Evolutionary conservation across 2,113 vertebrate genomes (phyloP).

Genomic region (Hydrolagus affinis): DNA sequence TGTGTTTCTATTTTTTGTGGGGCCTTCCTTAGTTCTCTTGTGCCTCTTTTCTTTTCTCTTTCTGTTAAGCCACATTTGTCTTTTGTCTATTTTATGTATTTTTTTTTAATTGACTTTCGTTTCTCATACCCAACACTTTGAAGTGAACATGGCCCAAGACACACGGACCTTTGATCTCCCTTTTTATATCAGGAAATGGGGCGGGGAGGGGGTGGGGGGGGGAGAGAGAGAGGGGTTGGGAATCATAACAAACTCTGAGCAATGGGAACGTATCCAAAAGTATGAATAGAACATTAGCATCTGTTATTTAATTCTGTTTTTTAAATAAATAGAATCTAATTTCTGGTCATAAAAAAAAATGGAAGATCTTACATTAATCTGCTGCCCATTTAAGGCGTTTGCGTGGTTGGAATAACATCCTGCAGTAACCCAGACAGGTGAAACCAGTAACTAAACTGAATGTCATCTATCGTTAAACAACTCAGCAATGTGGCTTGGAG

Average conservation of each 20-base stretch:
- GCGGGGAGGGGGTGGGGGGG: too few species aligned
- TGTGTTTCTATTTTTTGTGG: background rate
- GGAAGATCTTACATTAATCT: background rate
- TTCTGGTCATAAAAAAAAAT: too few species aligned
- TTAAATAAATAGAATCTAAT: background rate
- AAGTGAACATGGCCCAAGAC: background rate
- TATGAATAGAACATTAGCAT: background rate
- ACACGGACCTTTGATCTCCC: background rate
- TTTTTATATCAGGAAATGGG: background rate
- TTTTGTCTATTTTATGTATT: background rate
- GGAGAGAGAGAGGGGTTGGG: background rate
- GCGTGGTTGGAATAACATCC: too few species aligned
- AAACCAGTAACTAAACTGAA: background rate
- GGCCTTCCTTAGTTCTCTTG: too few species aligned
- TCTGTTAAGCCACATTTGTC: background rate
- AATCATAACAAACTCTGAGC: background rate
- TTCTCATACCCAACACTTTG: background rate
- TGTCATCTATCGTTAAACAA: background rate
- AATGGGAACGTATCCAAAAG: background rate
- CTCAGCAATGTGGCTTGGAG: too few species aligned
- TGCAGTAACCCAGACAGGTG: too few species aligned
- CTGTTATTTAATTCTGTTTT: background rate
- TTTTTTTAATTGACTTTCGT: background rate
- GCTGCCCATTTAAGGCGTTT: background rate
- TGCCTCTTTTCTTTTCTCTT: background rate